These are phyloP conservation scores for Rhinoptilus africanus DNA, from an alignment of 2,113 vertebrate genomes.

Conservation along the genomic window DNA sequence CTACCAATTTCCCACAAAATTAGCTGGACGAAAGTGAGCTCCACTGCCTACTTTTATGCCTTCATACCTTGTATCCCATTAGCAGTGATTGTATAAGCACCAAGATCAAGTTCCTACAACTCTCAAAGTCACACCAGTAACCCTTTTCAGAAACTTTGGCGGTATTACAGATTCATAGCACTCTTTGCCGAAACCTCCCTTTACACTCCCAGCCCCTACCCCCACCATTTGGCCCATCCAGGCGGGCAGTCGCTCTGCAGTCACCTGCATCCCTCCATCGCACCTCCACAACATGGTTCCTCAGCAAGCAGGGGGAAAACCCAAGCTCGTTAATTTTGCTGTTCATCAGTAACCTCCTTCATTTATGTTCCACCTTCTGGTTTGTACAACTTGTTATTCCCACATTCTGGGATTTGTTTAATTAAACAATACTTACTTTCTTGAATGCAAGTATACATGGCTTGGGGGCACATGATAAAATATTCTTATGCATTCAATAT, in stretches of 20 bases:
- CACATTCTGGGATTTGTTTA: background rate
- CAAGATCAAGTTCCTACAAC: background rate
- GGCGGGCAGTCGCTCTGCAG: rapidly evolving
- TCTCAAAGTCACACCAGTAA: background rate
- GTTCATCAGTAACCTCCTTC: background rate
- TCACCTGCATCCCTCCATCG: background rate
- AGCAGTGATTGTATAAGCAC: background rate
- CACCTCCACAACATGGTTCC: background rate
- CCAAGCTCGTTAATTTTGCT: background rate
- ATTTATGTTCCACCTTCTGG: background rate
- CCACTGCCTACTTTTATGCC: background rate
- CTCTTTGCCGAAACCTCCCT: background rate
- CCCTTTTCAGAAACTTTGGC: background rate
- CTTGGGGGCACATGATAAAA: background rate
- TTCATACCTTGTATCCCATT: background rate
- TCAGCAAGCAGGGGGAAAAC: background rate
- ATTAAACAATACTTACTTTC: background rate
- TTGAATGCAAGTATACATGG: background rate
- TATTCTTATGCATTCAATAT: background rate
- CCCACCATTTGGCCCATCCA: rapidly evolving
- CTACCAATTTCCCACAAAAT: background rate
- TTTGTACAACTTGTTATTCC: background rate
- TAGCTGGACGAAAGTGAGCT: background rate
- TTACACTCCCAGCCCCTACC: rapidly evolving
- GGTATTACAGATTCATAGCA: rapidly evolving